These are phyloP conservation scores for Parauchenoglanis ngamensis DNA, from an alignment of 2,797 vertebrate genomes.

Conservation along the genomic window DNA sequence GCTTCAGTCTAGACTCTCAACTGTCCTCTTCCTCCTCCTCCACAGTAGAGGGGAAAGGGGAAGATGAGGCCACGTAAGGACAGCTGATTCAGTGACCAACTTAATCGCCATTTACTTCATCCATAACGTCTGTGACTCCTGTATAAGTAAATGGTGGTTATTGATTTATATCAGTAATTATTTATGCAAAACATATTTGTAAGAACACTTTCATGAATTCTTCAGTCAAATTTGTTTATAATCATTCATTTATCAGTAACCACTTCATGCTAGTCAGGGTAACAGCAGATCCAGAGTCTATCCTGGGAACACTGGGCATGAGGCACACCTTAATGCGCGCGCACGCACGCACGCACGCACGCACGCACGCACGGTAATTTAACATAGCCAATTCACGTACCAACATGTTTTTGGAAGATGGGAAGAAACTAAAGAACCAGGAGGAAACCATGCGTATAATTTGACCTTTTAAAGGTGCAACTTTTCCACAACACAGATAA, in stretches of 20 bases:
- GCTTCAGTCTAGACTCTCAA: constrained; percentile 36
- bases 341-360: background rate
- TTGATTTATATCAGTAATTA: background rate
- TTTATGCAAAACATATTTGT: background rate
- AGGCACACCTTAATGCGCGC: background rate
- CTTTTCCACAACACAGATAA: background rate
- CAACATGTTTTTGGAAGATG: background rate
- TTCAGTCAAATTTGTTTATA: background rate
- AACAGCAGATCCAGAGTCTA: background rate
- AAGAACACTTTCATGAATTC: background rate
- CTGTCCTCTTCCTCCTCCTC: constrained; percentile 7
- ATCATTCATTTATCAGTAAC: background rate
- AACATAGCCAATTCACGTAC: too few relatives aligned
- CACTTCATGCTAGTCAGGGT: background rate
- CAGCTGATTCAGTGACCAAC: background rate
- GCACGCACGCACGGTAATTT: background rate
- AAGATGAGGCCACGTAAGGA: background rate
- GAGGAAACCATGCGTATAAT: background rate
- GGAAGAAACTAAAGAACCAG: background rate
- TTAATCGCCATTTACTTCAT: background rate
- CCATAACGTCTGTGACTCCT: too few relatives aligned
- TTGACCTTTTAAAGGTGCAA: background rate
- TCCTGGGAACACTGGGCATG: background rate
- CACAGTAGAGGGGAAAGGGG: background rate
- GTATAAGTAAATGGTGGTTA: background rate